Evolutionary conservation across 2,888 invertebrate species (phyloP), one percentile per base, ranked within the genome.

Genomic region (Macaria notata): DNA sequence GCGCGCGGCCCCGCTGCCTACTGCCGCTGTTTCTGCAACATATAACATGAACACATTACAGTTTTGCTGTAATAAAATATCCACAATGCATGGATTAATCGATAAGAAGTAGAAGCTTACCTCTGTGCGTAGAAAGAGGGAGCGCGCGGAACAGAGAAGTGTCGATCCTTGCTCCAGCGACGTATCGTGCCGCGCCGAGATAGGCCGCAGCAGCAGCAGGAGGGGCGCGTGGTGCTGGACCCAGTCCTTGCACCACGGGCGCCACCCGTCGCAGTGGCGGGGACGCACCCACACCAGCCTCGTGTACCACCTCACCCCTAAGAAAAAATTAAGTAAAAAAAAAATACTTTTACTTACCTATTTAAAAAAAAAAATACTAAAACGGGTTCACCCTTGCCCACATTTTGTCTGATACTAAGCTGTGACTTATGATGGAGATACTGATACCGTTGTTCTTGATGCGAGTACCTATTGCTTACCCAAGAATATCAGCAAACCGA

Each of bases 101-200:
- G 19, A 19, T 19, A 19, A 19, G 19, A 19, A 19, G 19, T 19
- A 19, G 19, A 19, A 19, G 19, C 64, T 58, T 69, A 88, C 90
- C 86, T 68, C 82, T 76, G 62, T 86, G 84, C 19, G 86, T 61
- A 31, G 83, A 79, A 30, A 85, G 70, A n/a, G 84, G 79, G n/a
- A 88, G 69, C 56, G 84, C 74, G 6, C 85, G 85, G 71, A 92
- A 92, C 48, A 92, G 77, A 8, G 91, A 84, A 3, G 91, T 91
- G 73, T 92, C 92, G 62, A 91, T 86, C 46, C 88, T 76, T 4
- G 87, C 88, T 59, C 96, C 96, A 61, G 96, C 95, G 67, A 96
- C 94, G 83, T 96, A 97, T 73, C 97, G 93, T 66, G 96, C 94
- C 64, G 96, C 94, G 65, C 94, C 94, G 64, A 97, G 84, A 85